Evolutionary conservation across 2,888 invertebrate genomes (phyloP), one percentile per base, ranked within the genome.

Genomic region (Tetheella fluctuosa): DNA sequence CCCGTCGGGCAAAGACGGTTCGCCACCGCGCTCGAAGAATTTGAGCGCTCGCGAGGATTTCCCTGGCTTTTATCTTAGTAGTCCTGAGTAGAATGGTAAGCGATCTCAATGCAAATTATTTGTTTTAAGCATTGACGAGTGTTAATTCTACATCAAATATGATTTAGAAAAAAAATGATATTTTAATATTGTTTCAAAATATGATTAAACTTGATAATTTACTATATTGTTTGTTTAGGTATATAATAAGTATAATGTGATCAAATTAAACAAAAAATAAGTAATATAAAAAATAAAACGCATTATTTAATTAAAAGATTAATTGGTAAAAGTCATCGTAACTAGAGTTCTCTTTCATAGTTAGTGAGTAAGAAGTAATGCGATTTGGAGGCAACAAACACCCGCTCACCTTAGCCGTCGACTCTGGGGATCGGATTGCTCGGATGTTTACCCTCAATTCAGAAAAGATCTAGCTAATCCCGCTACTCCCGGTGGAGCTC

Each of bases 1-100:
- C 88, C 90, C 88, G 91, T 80, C 89, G 90, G 87, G 91, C 89
- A 88, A 90, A 91, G 92, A 90, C 88, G 91, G 83, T 88, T 88
- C 83, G 86, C 90, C 87, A 86, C 84, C 83, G 86, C 82, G 90
- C 85, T 84, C 85, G 80, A 89, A 90, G 91, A 90, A 90, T 90
- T 90, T 89, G 87, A 90, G 84, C 90, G 84, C 85, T 85, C 80
- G 81, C 80, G 81, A 84, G 89, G 90, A 89, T 91, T 90, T 88
- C 79, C 78, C 80, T 80, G 84, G 88, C 85, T 90, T 89, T 91
- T 89, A 89, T 90, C 86, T 85, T 81, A 85, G 81, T 80, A 80
- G 80, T 81, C 76, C 81, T 80, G 81, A 81, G 80, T 81, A 79
- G 81, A 85, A 87, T 87, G 82, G 86, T 83, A 80, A 84, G 80